phyloP scores from a whole-genome alignment of 2,113 vertebrate genomes.

The Chaenogobius annularis region DNA sequence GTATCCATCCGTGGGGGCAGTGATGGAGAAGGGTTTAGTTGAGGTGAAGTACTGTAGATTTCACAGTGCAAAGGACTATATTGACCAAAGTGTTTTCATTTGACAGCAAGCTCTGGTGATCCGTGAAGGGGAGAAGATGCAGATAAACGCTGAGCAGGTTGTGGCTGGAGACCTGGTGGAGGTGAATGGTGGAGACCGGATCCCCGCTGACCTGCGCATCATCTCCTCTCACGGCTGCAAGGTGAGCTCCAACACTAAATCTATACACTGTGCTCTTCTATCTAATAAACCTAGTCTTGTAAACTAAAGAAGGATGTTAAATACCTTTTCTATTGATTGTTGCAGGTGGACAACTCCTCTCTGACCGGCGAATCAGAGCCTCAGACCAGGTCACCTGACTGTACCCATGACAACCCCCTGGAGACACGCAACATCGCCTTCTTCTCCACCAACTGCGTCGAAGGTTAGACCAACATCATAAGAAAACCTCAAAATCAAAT shows the following conservation, averaged over 20 bases:
- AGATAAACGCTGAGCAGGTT: constrained; percentile 90
- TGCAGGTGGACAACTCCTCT: constrained; percentile 89
- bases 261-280: background rate
- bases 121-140: constrained; percentile 91
- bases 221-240: constrained; percentile 91
- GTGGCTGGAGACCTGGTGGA: constrained; percentile 90
- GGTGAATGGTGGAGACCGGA: constrained; percentile 90
- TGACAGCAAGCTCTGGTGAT: constrained; percentile 90
- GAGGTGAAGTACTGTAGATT: background rate
- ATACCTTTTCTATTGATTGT: background rate
- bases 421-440: constrained; percentile 90
- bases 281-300: no score
- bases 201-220: constrained; percentile 88
- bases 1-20: no score
- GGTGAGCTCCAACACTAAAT: constrained; percentile 61
- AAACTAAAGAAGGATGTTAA: no score
- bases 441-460: constrained; percentile 91
- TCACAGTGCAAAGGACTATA: background rate
- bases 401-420: constrained; percentile 89
- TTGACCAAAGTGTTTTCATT: background rate
- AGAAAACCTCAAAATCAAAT: background rate
- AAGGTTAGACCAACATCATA: constrained; percentile 65
- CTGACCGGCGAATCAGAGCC: constrained; percentile 89
- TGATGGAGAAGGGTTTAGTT: no score
- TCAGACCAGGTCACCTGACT: constrained; percentile 88